Conservation (phyloP, 1,140 invertebrate species). For the Harpegnathos saltator region DNA sequence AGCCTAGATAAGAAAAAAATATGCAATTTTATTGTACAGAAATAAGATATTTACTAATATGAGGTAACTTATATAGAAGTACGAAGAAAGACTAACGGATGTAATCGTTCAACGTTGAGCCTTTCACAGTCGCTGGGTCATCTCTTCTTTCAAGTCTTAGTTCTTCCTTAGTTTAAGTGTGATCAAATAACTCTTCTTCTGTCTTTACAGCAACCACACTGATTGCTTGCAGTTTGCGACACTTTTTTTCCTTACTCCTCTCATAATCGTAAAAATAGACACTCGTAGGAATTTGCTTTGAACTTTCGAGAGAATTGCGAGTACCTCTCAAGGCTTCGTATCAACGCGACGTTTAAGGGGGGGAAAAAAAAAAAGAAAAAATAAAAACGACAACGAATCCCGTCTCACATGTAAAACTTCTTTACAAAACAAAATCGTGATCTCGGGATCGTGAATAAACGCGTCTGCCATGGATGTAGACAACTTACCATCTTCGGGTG, state of each 20-base stretch:
- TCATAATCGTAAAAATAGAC: conserved; percentile 74
- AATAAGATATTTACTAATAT: conserved; percentile 75
- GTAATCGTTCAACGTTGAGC: conserved; percentile 56
- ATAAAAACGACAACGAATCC: too few relatives aligned
- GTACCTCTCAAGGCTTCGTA: conserved; percentile 40
- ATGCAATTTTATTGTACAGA: conserved; percentile 79
- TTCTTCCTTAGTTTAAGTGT: conserved; percentile 35
- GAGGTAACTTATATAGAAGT: conserved; percentile 77
- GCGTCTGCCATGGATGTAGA: conserved; percentile 75
- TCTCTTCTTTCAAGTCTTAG: conserved; percentile 56
- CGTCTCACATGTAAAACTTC: conserved; percentile 47
- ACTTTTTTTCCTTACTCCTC: conserved; percentile 61
- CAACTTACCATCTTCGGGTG: conserved; percentile 82
- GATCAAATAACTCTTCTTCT: conserved; percentile 65
- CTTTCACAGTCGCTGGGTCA: conserved; percentile 24
- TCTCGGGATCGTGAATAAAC: conserved; percentile 70
- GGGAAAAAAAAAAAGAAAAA: conserved; percentile 22
- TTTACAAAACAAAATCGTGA: conserved; percentile 65
- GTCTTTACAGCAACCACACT: conserved; percentile 68
- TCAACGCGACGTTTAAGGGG: conserved; percentile 32
- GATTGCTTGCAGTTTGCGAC: conserved; percentile 66
- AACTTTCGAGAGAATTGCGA: conserved; percentile 65
- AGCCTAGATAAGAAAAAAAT: conserved; percentile 68
- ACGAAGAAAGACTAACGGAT: conserved; percentile 64
- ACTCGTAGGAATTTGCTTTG: conserved; percentile 61